Base-by-base conservation (phyloP, 30 jellyfish, hydroid and myxozoan genomes). In the Sanderia malayensis region DNA sequence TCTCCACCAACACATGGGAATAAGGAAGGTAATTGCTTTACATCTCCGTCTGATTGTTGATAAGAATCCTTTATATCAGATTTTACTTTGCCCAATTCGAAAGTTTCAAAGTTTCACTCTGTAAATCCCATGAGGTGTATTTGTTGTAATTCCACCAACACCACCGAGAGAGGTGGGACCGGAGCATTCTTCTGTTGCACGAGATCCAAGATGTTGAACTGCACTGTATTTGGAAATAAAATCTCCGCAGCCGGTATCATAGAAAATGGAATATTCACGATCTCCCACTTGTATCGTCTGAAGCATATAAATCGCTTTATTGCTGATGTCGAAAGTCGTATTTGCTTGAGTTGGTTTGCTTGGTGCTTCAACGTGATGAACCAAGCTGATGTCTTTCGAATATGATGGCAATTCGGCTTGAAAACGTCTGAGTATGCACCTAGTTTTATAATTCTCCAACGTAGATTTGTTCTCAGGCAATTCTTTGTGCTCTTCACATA, bases 151-250 rank as follows among this genome's bases (percentile, higher is more conserved):
- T 2, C 20, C 0, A 8, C 81, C 81, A 20, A 69, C 70, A 2
- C 81, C 81, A 34, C 74, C 44, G 20, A 69, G 34, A 2, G 22
- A 9, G 3, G 7, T 37, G 4, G 74, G 6, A 17, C 65, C 63
- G 46, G 28, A 28, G 29, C 11, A 65, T 47, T 65, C 77, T 21
- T n/a, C 11, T 33, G 21, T 65, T 18, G 77, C 65, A 24, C 61
- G 25, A 17, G 21, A 8, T 33, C 77, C 77, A 44, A 65, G 52
- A 44, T 29, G 18, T 65, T 65, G 77, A 24, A 61, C 77, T 27
- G 58, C 18, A 17, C 30, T 28, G n/a, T n/a, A n/a, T 19, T 37
- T 37, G 52, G 13, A 6, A 4, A 37, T 34, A 37, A 37, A 37
- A 37, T 37, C 52, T 4, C 52, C 13, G 52, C 52, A 37, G 13